Evolutionary conservation across 2,888 invertebrate species (phyloP).

Genomic region (Amorpha juglandis): DNA sequence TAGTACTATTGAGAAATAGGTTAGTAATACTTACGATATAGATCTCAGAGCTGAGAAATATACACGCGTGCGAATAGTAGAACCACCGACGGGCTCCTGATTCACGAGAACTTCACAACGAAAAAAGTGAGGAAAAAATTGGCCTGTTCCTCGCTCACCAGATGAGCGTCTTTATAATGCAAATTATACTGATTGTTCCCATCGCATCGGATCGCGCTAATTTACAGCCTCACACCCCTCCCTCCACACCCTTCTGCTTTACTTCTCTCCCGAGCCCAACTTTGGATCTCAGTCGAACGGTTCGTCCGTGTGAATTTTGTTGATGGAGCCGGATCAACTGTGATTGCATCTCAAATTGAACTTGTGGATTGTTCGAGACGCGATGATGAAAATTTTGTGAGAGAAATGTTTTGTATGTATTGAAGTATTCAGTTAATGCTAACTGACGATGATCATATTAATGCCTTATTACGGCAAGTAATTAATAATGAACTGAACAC

Average conservation of each 20-base stretch:
- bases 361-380: constrained; percentile 13
- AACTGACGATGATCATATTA: no score
- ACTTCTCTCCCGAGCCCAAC: background rate
- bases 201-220: constrained; percentile 55
- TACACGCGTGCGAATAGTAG: background rate
- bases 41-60: background rate
- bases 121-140: constrained; percentile 28
- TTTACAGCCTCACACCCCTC: constrained; percentile 46
- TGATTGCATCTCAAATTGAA: constrained; percentile 22
- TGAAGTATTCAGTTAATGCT: no score
- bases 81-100: constrained; percentile 18
- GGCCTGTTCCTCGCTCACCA: constrained; percentile 23
- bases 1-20: no score
- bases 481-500: no score
- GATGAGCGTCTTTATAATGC: constrained; percentile 56
- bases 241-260: constrained; percentile 28
- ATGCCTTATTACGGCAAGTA: no score
- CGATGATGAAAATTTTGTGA: background rate
- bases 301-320: constrained; percentile 10
- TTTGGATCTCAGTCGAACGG: background rate
- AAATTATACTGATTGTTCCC: constrained; percentile 60
- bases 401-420: background rate
- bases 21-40: no score
- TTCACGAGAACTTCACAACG: constrained; percentile 27
- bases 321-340: constrained; percentile 20